Percentiles rank a stretch among this genome's conserved stretches.
These are phyloP conservation scores for Portunus trituberculatus DNA, from an alignment of 1,140 invertebrate species.

Conservation along the genomic window DNA sequence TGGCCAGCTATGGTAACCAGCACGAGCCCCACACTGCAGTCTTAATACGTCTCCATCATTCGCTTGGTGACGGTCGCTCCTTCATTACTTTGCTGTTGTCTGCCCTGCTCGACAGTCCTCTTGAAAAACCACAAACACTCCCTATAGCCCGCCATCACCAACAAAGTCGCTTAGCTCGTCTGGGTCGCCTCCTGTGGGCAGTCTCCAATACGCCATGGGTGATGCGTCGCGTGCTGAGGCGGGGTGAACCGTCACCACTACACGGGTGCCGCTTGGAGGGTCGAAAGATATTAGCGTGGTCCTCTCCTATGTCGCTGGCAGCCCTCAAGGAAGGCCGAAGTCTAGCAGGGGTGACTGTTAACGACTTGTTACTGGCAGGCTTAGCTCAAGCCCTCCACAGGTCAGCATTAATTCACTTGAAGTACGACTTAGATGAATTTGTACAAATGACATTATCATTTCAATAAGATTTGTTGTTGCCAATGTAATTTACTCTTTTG, in stretches of 20 bases:
- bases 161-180: background rate
- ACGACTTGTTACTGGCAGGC: constrained; percentile 64
- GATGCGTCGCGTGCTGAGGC: constrained; percentile 28
- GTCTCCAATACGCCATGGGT: constrained; percentile 54
- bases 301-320: constrained; percentile 46
- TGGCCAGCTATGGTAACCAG: background rate
- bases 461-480: background rate
- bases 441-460: background rate
- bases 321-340: constrained; percentile 47
- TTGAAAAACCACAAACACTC: background rate
- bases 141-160: constrained; percentile 29
- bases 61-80: constrained; percentile 62
- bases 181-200: constrained; percentile 42
- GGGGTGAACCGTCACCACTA: constrained; percentile 37
- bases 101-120: constrained; percentile 44
- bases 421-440: background rate
- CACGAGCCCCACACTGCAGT: constrained; percentile 31
- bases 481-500: background rate
- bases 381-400: constrained; percentile 50
- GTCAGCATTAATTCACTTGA: constrained; percentile 16
- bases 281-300: constrained; percentile 55
- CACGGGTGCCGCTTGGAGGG: constrained; percentile 52
- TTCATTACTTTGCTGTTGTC: constrained; percentile 50
- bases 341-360: constrained; percentile 63
- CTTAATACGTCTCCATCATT: constrained; percentile 52